These are phyloP conservation scores for Drosophila willistoni DNA, from an alignment of 1,140 invertebrate species.

Conservation along the genomic window DNA sequence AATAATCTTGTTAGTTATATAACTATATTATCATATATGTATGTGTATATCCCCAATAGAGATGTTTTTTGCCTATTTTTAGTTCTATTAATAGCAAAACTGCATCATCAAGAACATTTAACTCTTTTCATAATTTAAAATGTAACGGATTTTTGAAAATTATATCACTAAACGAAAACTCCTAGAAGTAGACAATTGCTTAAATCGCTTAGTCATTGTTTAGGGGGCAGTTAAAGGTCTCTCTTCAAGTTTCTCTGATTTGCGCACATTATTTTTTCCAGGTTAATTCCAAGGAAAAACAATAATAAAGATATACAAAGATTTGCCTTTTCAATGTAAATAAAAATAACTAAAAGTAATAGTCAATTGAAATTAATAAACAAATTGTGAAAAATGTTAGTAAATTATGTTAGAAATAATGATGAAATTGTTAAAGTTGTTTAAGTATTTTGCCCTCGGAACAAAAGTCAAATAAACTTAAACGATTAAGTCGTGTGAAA, in stretches of 20 bases:
- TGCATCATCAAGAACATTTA: too few species aligned
- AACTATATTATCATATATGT: too few species aligned
- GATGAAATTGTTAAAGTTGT: not conserved
- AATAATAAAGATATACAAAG: not conserved
- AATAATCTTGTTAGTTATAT: too few species aligned
- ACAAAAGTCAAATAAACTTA: not conserved
- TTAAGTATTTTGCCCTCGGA: not conserved
- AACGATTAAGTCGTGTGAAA: not conserved
- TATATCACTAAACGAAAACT: not conserved
- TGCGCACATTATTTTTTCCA: not conserved
- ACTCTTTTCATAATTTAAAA: not conserved
- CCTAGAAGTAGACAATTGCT: not conserved
- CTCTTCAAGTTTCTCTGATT: slow-evolving; percentile 7
- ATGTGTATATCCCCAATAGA: too few species aligned
- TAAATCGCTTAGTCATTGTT: not conserved
- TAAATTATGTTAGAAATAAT: not conserved
- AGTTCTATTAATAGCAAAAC: too few species aligned
- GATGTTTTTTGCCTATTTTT: too few species aligned
- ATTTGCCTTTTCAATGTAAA: not conserved
- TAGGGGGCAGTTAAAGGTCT: slow-evolving; percentile 35
- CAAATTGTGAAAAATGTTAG: not conserved
- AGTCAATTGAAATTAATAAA: not conserved
- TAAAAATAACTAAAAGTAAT: not conserved
- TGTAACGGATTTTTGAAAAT: not conserved
- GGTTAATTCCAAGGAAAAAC: not conserved